Conservation (phyloP, 2,797 vertebrate species). For the Hozukius guyotensis region DNA sequence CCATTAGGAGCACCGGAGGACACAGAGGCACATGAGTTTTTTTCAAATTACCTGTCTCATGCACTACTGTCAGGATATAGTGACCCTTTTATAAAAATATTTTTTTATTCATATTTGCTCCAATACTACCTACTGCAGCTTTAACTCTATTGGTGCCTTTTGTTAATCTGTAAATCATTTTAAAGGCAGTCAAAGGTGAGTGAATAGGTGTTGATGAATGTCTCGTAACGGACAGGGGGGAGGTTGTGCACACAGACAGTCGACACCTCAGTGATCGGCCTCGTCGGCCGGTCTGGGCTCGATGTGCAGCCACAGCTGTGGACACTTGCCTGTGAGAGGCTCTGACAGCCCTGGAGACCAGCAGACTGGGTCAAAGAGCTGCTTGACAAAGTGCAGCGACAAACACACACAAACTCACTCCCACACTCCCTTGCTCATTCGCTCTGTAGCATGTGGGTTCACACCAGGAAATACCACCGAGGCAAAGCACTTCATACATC, state of each 20-base stretch:
- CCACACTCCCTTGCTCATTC: slow-evolving; percentile 22
- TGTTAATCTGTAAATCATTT: slow-evolving; percentile 53
- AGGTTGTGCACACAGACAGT: slow-evolving; percentile 49
- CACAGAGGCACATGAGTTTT: no score
- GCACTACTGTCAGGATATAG: no score
- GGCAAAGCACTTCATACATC: slow-evolving; percentile 67
- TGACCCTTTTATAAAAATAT: no score
- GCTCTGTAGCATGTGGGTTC: slow-evolving; percentile 50
- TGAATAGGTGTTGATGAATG: slow-evolving; percentile 66
- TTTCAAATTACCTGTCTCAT: no score
- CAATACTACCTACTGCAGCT: not conserved
- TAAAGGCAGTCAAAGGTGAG: slow-evolving; percentile 37
- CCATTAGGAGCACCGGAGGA: no score
- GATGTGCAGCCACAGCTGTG: slow-evolving; percentile 72
- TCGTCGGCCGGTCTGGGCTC: slow-evolving; percentile 34
- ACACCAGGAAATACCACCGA: slow-evolving; percentile 65
- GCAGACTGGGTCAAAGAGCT: slow-evolving; percentile 55
- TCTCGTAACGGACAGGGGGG: slow-evolving; percentile 45
- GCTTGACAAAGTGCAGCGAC: slow-evolving; percentile 45
- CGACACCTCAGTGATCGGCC: slow-evolving; percentile 55
- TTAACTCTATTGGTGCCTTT: not conserved
- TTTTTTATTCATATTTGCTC: no score
- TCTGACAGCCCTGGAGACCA: slow-evolving; percentile 65
- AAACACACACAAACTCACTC: slow-evolving; percentile 34
- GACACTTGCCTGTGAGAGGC: slow-evolving; percentile 71